Base-by-base conservation (phyloP, 2,113 vertebrate species). In the Eolophus roseicapilla region DNA sequence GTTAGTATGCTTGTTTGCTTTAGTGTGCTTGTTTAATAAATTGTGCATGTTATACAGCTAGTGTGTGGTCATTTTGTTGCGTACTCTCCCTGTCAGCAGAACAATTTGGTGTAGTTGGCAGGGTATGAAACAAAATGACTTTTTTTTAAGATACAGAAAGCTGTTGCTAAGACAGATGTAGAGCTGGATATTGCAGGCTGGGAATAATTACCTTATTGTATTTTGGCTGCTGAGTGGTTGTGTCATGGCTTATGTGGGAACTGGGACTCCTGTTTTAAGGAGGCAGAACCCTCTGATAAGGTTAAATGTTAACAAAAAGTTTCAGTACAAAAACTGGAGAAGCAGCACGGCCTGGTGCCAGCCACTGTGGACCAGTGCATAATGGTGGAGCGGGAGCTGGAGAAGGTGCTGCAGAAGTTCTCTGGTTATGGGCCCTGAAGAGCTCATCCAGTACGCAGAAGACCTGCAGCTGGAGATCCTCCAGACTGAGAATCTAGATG, bases 391-490 rank as follows among this genome's bases (percentile, higher is more conserved):
- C 95, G 97, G 91, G 98, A 98, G 97, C 97, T 98, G 97, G 98
- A 98, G 96, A 98, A 98, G 98, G 98, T 98, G 97, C 97, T 98
- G 92, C 98, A 98, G 96, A 98, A 98, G 97, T 98, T 98, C 95
- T 96, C 98, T 68, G 98, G 97, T 92, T 98, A 98, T 93, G 98
- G 98, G 83, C 95, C 96, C 98, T 86, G 98, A 98, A 93, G 98
- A 98, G 95, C 98, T 98, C 63, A 98, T 98, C 94, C 98, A 98
- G 93, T 98, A 98, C 93, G 97, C 98, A 35, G 98, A 97, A 41
- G 98, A 98, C 37, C 96, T 98, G 90, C 97, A 97, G 86, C 94
- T 96, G 87, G 98, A 98, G 96, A 98, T 98, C 94, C 96, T 98
- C 67, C 98, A 98, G 96, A 97, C 96, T 75, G 97, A 98, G 90